phyloP scores from a whole-genome alignment of 2,797 vertebrate genomes.

The Tadarida brasiliensis region DNA sequence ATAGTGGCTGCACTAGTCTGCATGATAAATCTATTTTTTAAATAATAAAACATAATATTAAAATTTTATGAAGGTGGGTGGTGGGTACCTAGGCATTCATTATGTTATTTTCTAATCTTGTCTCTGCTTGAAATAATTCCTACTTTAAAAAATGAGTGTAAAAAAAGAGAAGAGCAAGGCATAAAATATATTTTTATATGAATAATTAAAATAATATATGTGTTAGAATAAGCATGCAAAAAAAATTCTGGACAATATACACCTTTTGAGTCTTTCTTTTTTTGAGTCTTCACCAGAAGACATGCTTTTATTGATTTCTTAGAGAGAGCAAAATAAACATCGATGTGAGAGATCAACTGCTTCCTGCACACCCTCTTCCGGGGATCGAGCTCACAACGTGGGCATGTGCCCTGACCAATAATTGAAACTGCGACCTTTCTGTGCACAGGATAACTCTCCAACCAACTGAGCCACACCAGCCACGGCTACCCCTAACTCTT shows the following conservation, averaged over 20 bases:
- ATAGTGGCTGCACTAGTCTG: too few species aligned
- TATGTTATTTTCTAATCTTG: slow-evolving; percentile 29
- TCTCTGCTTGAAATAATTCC: background rate
- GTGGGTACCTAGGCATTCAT: background rate
- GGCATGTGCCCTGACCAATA: too few species aligned
- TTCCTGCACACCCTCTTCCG: too few species aligned
- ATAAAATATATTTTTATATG: slow-evolving; percentile 1
- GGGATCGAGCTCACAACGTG: too few species aligned
- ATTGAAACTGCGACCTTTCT: too few species aligned
- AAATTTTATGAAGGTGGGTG: slow-evolving; percentile 10
- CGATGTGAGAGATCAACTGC: too few species aligned
- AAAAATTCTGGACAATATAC: background rate
- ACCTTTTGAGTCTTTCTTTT: background rate
- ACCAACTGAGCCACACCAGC: too few species aligned
- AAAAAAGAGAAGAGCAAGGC: background rate
- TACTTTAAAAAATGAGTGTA: slow-evolving; percentile 36
- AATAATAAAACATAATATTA: slow-evolving; percentile 45
- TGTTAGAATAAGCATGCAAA: slow-evolving; percentile 4
- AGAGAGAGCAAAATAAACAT: too few species aligned
- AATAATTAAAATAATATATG: slow-evolving; percentile 42
- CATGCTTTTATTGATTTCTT: too few species aligned
- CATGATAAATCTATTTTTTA: background rate
- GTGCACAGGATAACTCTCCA: too few species aligned
- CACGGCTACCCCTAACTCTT: background rate
- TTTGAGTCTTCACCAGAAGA: too few species aligned